Evolutionary conservation across 2,113 vertebrate species (phyloP).

Genomic region (Laticauda laticaudata): DNA sequence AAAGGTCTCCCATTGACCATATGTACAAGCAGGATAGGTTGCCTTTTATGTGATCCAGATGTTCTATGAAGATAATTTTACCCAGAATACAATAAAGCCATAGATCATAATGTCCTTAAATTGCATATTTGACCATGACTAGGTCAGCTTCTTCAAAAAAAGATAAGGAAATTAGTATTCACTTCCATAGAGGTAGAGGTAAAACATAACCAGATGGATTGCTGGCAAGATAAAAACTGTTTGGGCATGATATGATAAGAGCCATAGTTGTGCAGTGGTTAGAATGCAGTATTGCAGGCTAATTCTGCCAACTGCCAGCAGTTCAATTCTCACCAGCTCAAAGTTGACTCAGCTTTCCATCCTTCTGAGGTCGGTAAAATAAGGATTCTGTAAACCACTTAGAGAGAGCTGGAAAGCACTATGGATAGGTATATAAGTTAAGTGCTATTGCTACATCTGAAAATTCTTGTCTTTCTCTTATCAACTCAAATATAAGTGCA

Average conservation of each 20-base stretch:
- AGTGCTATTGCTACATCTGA: neutral
- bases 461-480: neutral
- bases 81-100: neutral
- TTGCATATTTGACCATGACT: neutral
- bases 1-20: neutral
- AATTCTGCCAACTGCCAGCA: too few species aligned
- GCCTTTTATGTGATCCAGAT: neutral
- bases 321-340: too few species aligned
- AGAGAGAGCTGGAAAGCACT: too few species aligned
- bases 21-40: neutral
- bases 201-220: neutral
- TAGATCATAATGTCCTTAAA: neutral
- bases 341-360: too few species aligned
- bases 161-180: neutral
- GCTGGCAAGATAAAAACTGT: neutral
- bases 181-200: neutral
- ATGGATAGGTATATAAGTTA: too few species aligned
- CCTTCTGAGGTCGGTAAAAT: too few species aligned
- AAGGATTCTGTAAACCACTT: too few species aligned
- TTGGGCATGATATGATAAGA: neutral
- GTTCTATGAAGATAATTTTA: neutral
- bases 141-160: neutral
- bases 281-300: too few species aligned
- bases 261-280: too few species aligned
- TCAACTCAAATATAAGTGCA: neutral